phyloP scores from a whole-genome alignment of 2,797 vertebrate species.

The Gila robusta region DNA sequence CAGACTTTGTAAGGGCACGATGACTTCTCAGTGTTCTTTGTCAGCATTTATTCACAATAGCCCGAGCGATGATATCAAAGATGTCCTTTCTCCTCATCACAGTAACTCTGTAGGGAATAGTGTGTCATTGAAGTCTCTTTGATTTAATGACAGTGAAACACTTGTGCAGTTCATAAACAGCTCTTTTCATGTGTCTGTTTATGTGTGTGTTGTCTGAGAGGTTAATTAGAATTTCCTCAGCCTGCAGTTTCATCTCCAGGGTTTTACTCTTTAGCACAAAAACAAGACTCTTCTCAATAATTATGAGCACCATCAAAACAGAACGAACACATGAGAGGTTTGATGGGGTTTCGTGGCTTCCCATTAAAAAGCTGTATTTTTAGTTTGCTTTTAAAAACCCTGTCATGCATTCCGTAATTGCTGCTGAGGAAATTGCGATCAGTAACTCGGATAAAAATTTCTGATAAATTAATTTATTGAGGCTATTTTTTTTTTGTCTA shows the following conservation, averaged over 20 bases:
- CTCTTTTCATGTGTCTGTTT: conserved; percentile 26
- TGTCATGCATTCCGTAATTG: neutral
- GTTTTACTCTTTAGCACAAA: conserved; percentile 46
- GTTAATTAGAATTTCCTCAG: conserved; percentile 58
- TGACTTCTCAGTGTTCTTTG: neutral
- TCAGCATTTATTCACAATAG: neutral
- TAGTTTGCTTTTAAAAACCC: conserved; percentile 17
- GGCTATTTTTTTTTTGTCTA: neutral
- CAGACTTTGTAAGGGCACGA: neutral
- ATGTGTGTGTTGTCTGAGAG: conserved; percentile 44
- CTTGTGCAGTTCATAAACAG: conserved; percentile 30
- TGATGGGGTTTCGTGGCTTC: neutral
- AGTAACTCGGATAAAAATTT: neutral
- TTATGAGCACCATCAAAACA: conserved; percentile 49
- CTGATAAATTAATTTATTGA: neutral
- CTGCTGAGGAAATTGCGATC: neutral
- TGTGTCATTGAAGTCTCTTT: conserved; percentile 10
- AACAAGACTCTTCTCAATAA: conserved; percentile 43
- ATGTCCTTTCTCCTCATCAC: conserved; percentile 5
- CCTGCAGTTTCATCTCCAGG: conserved; percentile 47
- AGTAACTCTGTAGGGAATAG: neutral
- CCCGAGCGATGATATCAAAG: neutral
- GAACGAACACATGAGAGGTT: conserved; percentile 13
- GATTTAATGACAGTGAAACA: conserved; percentile 38
- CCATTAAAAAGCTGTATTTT: conserved; percentile 31